These are phyloP conservation scores for human (Homo sapiens) DNA, from an alignment of 2,113 vertebrate species.

Conservation along the genomic window DNA sequence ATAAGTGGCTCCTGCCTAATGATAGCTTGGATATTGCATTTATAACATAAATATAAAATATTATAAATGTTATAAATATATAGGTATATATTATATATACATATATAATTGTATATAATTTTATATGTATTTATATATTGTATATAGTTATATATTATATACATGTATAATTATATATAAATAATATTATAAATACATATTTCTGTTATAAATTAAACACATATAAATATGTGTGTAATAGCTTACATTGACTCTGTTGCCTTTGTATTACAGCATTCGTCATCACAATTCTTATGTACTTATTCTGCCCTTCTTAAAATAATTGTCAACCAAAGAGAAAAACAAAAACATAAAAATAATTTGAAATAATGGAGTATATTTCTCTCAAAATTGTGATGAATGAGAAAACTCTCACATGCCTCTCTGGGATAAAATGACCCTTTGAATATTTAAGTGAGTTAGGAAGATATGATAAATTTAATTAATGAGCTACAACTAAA, in stretches of 20 bases:
- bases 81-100: too few relatives aligned
- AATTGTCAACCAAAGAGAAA: background rate
- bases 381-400: constrained; percentile 41
- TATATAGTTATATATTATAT: too few relatives aligned
- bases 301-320: constrained; percentile 7
- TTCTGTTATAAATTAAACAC: too few relatives aligned
- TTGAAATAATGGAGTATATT: constrained; percentile 41
- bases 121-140: too few relatives aligned
- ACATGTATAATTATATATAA: too few relatives aligned
- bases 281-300: background rate
- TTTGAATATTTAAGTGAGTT: constrained; percentile 53
- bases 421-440: constrained; percentile 34
- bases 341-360: constrained; percentile 47
- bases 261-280: background rate
- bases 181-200: too few relatives aligned
- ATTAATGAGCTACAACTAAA: constrained; percentile 2
- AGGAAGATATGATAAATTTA: background rate
- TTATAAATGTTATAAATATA: too few relatives aligned
- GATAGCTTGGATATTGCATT: background rate
- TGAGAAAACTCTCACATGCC: background rate
- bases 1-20: background rate
- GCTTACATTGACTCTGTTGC: background rate
- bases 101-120: too few relatives aligned
- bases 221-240: background rate
- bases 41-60: background rate